A percentile compares a stretch with the other conserved stretches of the same genome.
These are phyloP conservation scores for Euzetes globulus DNA, from an alignment of 2,888 invertebrate genomes.

Conservation along the genomic window DNA sequence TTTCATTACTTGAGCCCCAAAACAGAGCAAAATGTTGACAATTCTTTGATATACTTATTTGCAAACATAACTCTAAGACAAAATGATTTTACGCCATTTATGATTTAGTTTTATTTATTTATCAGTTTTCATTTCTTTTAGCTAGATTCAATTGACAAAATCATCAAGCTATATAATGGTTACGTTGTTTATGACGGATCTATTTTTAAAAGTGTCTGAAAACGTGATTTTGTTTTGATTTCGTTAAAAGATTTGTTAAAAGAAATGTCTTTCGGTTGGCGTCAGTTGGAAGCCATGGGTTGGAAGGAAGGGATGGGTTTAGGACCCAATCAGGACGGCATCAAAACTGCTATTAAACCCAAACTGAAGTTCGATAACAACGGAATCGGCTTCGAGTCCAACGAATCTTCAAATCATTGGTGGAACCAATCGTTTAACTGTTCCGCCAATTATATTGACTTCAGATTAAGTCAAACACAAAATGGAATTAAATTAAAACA, in stretches of 20 bases:
- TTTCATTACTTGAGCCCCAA: no score
- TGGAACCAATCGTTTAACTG: conserved; percentile 33
- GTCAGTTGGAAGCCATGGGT: conserved; percentile 36
- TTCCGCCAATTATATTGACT: conserved; percentile 26
- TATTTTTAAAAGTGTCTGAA: not conserved
- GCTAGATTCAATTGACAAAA: no score
- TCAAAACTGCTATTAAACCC: conserved; percentile 35
- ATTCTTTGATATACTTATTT: no score
- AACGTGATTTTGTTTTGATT: not conserved
- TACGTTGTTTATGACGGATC: not conserved
- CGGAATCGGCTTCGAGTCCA: conserved; percentile 29
- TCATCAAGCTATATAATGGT: no score
- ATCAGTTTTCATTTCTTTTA: no score
- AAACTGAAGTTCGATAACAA: conserved; percentile 36
- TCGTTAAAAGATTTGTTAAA: not conserved
- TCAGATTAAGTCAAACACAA: conserved; percentile 27
- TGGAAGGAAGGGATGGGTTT: conserved; percentile 38
- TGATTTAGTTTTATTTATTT: no score
- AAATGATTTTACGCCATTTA: no score
- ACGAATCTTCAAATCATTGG: conserved; percentile 28
- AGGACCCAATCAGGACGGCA: conserved; percentile 34
- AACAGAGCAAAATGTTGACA: no score
- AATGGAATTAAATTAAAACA: conserved; percentile 29
- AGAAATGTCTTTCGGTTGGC: conserved; percentile 34
- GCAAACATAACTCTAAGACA: no score